Evolutionary conservation across 2,888 invertebrate genomes (phyloP).

Genomic region (Trachelus stipa): DNA sequence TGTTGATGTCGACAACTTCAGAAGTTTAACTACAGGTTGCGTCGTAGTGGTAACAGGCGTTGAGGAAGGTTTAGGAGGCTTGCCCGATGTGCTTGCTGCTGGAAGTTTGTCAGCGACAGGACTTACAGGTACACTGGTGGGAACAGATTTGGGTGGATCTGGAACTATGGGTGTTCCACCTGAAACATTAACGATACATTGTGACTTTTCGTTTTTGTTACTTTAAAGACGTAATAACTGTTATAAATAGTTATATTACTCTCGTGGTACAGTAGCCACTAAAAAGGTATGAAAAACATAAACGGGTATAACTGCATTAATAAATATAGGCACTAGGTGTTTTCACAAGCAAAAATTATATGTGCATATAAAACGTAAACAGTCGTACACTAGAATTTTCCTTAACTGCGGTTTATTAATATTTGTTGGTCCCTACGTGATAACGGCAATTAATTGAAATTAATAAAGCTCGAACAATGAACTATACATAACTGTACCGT

Average conservation of each 20-base stretch:
- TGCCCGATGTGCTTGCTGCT: conserved; percentile 35
- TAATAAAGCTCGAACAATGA: neutral
- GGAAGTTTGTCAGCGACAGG: conserved; percentile 59
- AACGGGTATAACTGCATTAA: neutral
- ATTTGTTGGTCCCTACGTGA: neutral
- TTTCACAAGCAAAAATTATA: neutral
- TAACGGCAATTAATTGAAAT: neutral
- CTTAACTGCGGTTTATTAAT: neutral
- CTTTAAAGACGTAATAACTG: neutral
- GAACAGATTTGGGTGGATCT: conserved; percentile 51
- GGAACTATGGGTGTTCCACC: conserved; percentile 69
- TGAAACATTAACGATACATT: conserved; percentile 46
- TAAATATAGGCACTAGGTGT: neutral
- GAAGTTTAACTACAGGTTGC: conserved; percentile 60
- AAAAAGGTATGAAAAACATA: neutral
- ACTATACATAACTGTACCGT: neutral
- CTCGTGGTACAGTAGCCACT: neutral
- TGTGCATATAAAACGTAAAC: neutral
- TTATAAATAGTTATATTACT: neutral
- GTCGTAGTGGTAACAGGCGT: conserved; percentile 37
- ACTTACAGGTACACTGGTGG: conserved; percentile 54
- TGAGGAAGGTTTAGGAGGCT: conserved; percentile 29
- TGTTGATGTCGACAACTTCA: conserved; percentile 54
- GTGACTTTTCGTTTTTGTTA: neutral
- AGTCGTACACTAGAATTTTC: neutral